Percentiles rank a stretch among this genome's conserved stretches.
These are phyloP conservation scores for Phyllotreta cruciferae DNA, from an alignment of 2,888 invertebrate species.

Conservation along the genomic window DNA sequence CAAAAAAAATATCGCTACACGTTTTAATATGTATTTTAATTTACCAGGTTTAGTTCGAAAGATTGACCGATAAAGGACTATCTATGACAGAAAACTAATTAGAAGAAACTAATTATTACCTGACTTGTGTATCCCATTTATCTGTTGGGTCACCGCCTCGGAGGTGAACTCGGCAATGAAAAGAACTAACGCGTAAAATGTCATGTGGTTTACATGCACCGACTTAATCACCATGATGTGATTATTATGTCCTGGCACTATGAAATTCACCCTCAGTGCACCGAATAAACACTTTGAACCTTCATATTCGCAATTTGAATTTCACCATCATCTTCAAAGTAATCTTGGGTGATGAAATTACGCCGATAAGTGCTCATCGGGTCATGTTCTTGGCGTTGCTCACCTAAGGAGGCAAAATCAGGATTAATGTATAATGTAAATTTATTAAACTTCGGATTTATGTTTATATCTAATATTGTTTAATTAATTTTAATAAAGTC, in stretches of 20 bases:
- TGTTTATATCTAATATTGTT: neutral
- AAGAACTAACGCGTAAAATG: slow-evolving; percentile 32
- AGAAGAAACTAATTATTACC: slow-evolving; percentile 19
- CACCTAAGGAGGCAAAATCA: slow-evolving; percentile 10
- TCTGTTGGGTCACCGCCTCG: neutral
- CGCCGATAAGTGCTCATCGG: slow-evolving; percentile 12
- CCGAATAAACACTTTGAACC: slow-evolving; percentile 11
- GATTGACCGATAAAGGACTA: too few species aligned
- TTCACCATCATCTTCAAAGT: slow-evolving; percentile 5
- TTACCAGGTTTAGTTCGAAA: neutral
- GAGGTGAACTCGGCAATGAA: slow-evolving; percentile 25
- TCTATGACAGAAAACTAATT: too few species aligned
- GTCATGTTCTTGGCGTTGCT: slow-evolving; percentile 6
- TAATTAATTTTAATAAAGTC: neutral
- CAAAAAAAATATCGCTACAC: too few species aligned
- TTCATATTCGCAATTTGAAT: slow-evolving; percentile 20
- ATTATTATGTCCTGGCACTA: slow-evolving; percentile 5
- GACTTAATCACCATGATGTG: slow-evolving; percentile 31
- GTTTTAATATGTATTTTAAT: too few species aligned
- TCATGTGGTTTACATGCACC: slow-evolving; percentile 34
- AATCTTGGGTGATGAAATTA: slow-evolving; percentile 14
- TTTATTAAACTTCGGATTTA: neutral
- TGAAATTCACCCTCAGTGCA: slow-evolving; percentile 10
- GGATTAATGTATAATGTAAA: slow-evolving; percentile 12
- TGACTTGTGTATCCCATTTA: neutral